These are phyloP conservation scores for Melanotaenia parkinsoni DNA, from an alignment of 2,797 vertebrate genomes.

Conservation along the genomic window DNA sequence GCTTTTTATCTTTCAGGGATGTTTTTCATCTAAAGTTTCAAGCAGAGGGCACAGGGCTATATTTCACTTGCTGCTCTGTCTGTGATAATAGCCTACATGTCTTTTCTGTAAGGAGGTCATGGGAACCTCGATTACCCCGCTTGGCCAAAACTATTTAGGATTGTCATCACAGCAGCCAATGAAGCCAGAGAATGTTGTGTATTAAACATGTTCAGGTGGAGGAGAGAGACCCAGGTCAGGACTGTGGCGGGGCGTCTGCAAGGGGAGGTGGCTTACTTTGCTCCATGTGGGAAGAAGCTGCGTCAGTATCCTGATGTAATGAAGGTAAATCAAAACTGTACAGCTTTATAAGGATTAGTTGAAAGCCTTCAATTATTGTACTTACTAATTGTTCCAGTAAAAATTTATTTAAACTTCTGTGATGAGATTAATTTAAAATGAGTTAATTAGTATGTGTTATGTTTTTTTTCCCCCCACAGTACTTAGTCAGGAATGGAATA, in stretches of 20 bases:
- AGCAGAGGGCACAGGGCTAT: constrained; percentile 40
- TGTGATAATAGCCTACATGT: constrained; percentile 27
- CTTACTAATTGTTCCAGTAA: constrained; percentile 1
- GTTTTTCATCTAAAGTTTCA: constrained; percentile 69
- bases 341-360: not conserved
- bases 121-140: constrained; percentile 29
- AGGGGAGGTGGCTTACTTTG: constrained; percentile 93
- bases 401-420: not conserved
- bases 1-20: constrained; percentile 69
- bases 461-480: constrained; percentile 83
- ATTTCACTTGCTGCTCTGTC: constrained; percentile 39
- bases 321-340: constrained; percentile 83
- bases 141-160: constrained; percentile 44
- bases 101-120: constrained; percentile 34
- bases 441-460: constrained; percentile 15
- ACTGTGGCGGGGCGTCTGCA: constrained; percentile 89
- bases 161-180: constrained; percentile 34
- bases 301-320: constrained; percentile 94
- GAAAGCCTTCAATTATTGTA: constrained; percentile 1
- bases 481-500: constrained; percentile 94
- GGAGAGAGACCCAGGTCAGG: constrained; percentile 92
- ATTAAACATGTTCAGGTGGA: constrained; percentile 84
- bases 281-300: constrained; percentile 96
- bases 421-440: not conserved
- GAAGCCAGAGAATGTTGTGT: constrained; percentile 10